Conservation (phyloP, 2,113 vertebrate species). For the Otus sunia region DNA sequence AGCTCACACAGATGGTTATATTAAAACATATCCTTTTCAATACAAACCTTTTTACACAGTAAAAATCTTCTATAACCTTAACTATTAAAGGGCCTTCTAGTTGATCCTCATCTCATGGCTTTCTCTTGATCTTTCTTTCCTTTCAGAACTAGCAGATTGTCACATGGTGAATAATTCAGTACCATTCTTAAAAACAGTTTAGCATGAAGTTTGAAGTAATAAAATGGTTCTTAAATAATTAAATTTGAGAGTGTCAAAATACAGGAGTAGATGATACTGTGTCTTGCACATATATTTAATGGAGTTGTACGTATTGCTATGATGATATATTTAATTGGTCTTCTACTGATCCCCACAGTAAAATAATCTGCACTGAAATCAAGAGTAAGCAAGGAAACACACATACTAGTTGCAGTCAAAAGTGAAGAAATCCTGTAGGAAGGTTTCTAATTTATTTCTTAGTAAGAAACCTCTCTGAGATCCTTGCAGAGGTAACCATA, state of each 20-base stretch:
- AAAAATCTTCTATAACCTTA: too few relatives aligned
- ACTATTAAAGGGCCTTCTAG: too few relatives aligned
- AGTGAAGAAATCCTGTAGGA: background rate
- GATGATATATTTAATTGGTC: background rate
- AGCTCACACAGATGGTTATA: too few relatives aligned
- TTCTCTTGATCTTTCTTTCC: too few relatives aligned
- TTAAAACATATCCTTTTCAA: too few relatives aligned
- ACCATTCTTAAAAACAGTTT: too few relatives aligned
- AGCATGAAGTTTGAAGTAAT: background rate
- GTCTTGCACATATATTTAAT: background rate
- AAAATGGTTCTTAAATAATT: background rate
- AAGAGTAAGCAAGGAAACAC: background rate
- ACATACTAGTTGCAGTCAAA: background rate
- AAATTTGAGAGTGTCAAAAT: background rate
- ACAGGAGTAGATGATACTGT: background rate
- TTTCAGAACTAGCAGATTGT: too few relatives aligned
- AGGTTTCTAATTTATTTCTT: background rate
- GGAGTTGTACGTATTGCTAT: background rate
- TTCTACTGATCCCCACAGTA: background rate
- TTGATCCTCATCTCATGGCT: too few relatives aligned
- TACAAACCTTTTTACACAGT: too few relatives aligned
- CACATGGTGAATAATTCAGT: too few relatives aligned
- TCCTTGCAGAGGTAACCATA: background rate
- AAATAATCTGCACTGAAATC: background rate
- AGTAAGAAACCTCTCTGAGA: background rate